Evolutionary conservation across 2,888 invertebrate species (phyloP).

Genomic region (Mythimna loreyi): DNA sequence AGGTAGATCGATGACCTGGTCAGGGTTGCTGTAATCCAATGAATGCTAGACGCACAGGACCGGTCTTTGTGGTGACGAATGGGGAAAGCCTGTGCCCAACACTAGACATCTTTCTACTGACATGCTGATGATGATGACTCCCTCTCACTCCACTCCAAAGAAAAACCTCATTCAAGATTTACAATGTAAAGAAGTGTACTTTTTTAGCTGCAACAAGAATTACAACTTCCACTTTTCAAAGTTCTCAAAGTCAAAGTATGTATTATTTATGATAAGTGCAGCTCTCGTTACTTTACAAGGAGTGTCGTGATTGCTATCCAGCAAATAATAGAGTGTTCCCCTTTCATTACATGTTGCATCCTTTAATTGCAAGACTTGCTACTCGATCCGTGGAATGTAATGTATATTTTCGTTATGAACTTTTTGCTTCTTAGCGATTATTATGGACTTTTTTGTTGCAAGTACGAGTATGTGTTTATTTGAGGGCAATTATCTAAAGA

Average conservation of each 20-base stretch:
- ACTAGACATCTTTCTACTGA: too few relatives aligned
- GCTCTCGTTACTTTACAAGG: slow-evolving; percentile 60
- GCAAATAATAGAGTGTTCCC: slow-evolving; percentile 66
- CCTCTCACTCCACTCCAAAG: too few relatives aligned
- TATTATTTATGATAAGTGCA: slow-evolving; percentile 60
- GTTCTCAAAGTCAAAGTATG: too few relatives aligned
- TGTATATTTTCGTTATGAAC: slow-evolving; percentile 63
- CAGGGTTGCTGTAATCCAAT: too few relatives aligned
- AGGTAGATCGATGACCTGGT: too few relatives aligned
- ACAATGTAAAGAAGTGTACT: background rate
- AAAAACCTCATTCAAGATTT: too few relatives aligned
- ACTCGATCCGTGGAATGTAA: slow-evolving; percentile 68
- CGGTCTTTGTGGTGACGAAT: too few relatives aligned
- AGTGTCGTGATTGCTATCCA: slow-evolving; percentile 65
- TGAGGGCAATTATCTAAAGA: background rate
- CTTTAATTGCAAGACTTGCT: slow-evolving; percentile 70
- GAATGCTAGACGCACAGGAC: too few relatives aligned
- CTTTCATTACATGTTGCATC: slow-evolving; percentile 65
- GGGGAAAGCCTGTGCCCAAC: too few relatives aligned
- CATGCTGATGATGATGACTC: too few relatives aligned
- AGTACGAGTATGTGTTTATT: background rate
- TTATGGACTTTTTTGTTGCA: slow-evolving; percentile 14
- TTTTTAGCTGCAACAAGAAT: slow-evolving; percentile 14
- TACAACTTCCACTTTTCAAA: slow-evolving; percentile 35
- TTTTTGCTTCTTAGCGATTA: slow-evolving; percentile 61